Conservation (phyloP, 2,888 invertebrate species). For the Tiliacea citrago region DNA sequence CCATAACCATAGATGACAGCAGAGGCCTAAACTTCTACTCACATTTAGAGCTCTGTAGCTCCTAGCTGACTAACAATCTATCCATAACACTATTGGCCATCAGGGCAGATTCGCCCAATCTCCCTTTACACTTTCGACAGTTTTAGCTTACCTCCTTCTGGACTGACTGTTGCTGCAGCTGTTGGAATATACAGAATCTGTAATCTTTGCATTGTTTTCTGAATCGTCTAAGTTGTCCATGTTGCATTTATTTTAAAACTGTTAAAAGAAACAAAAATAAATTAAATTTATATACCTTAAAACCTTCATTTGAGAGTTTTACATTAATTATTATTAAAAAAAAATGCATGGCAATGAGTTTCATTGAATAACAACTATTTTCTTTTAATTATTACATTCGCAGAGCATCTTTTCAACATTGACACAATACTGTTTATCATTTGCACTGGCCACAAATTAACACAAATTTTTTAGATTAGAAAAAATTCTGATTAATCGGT, state of each 20-base stretch:
- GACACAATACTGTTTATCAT: conserved; percentile 2
- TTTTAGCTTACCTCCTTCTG: conserved; percentile 92
- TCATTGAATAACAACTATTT: neutral
- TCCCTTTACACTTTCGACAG: neutral
- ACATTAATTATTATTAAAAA: neutral
- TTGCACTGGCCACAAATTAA: conserved; percentile 19
- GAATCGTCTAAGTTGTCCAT: conserved; percentile 87
- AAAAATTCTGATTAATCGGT: no score
- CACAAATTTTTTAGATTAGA: no score
- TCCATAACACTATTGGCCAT: no score
- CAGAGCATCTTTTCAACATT: conserved; percentile 14
- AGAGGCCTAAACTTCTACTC: neutral
- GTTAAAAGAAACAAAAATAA: conserved; percentile 23
- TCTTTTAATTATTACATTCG: conserved; percentile 15
- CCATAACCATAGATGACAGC: no score
- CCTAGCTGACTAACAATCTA: neutral
- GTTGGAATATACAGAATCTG: conserved; percentile 95
- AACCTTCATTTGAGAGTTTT: neutral
- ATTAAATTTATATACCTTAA: neutral
- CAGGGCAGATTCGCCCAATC: neutral
- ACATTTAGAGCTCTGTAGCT: neutral
- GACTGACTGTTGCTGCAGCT: conserved; percentile 96
- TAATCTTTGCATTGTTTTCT: conserved; percentile 92
- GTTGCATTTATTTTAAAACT: conserved; percentile 42
- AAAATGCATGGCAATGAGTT: neutral